A percentile compares a stretch with the other conserved stretches of the same genome.
Evolutionary conservation across 2,888 invertebrate genomes (phyloP).

Genomic region (Agonopterix arenella): DNA sequence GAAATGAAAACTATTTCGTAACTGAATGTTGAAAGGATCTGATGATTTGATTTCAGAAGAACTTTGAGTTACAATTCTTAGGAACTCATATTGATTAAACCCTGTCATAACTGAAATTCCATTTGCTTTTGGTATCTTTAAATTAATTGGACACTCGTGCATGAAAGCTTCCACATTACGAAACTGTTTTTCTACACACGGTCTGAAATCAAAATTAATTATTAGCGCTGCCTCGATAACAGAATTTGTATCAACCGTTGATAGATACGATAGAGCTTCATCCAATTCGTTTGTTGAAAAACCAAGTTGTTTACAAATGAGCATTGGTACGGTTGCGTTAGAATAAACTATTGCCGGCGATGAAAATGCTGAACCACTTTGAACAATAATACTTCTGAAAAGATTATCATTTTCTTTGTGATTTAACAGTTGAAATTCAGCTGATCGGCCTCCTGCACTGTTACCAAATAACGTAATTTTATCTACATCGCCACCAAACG

Average conservation of each 20-base stretch:
- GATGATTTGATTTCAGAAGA: too few species aligned
- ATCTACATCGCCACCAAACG: constrained; percentile 41
- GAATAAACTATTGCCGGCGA: constrained; percentile 18
- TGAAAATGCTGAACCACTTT: constrained; percentile 19
- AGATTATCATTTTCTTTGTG: constrained; percentile 20
- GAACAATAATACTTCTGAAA: constrained; percentile 25
- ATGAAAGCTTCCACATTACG: constrained; percentile 27
- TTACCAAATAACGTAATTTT: constrained; percentile 40
- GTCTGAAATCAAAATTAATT: constrained; percentile 10
- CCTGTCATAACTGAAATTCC: not conserved
- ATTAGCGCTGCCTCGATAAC: constrained; percentile 21
- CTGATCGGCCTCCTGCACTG: constrained; percentile 40
- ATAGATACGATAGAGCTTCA: constrained; percentile 29
- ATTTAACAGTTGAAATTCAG: constrained; percentile 35
- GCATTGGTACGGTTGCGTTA: constrained; percentile 13
- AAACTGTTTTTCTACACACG: constrained; percentile 30
- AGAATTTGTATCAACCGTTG: constrained; percentile 17
- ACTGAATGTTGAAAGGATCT: not conserved
- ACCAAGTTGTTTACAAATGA: constrained; percentile 19
- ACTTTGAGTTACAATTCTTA: too few species aligned
- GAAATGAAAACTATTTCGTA: constrained; percentile 5
- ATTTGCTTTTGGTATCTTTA: constrained; percentile 17
- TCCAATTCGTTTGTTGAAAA: constrained; percentile 13
- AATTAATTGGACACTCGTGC: constrained; percentile 18
- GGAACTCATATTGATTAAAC: too few species aligned